A percentile compares a stretch with the other conserved stretches of the same genome.
phyloP scores from a whole-genome alignment of 2,888 invertebrate species.

The Helicoverpa assulta region DNA sequence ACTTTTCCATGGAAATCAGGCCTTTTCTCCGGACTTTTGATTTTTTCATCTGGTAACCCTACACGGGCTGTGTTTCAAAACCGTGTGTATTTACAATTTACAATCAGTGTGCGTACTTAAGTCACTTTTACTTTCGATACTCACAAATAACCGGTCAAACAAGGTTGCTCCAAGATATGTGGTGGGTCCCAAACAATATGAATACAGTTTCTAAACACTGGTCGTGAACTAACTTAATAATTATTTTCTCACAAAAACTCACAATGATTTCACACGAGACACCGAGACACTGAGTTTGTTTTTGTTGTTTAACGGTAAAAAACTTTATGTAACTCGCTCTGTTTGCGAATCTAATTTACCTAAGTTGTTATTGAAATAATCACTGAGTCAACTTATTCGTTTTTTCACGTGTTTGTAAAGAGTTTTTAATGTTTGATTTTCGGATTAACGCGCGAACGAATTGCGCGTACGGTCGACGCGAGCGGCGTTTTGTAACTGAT shows the following conservation, averaged over 20 bases:
- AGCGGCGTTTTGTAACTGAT: conserved; percentile 48
- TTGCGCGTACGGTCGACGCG: conserved; percentile 18
- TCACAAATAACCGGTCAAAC: conserved; percentile 73
- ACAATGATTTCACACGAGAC: conserved; percentile 63
- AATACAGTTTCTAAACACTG: conserved; percentile 62
- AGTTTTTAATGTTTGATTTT: conserved; percentile 21
- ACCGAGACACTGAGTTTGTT: conserved; percentile 54
- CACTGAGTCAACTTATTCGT: conserved; percentile 6
- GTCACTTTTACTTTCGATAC: conserved; percentile 79
- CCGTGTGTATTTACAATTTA: conserved; percentile 26
- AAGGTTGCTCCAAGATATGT: conserved; percentile 55
- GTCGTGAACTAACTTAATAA: conserved; percentile 60
- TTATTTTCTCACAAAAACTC: conserved; percentile 65
- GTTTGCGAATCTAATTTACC: conserved; percentile 7
- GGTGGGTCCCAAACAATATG: conserved; percentile 56
- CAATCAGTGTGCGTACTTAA: conserved; percentile 50
- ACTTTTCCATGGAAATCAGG: too few relatives aligned
- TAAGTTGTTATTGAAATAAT: conserved; percentile 4
- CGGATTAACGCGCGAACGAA: conserved; percentile 3
- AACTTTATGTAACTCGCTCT: conserved; percentile 14
- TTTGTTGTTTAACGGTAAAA: conserved; percentile 43
- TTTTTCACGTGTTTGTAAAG: not conserved
- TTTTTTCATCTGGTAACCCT: too few relatives aligned
- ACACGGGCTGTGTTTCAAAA: conserved; percentile 40
- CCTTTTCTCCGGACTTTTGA: too few relatives aligned